phyloP scores from a whole-genome alignment of 1,140 invertebrate genomes.

The Sinella curviseta region DNA sequence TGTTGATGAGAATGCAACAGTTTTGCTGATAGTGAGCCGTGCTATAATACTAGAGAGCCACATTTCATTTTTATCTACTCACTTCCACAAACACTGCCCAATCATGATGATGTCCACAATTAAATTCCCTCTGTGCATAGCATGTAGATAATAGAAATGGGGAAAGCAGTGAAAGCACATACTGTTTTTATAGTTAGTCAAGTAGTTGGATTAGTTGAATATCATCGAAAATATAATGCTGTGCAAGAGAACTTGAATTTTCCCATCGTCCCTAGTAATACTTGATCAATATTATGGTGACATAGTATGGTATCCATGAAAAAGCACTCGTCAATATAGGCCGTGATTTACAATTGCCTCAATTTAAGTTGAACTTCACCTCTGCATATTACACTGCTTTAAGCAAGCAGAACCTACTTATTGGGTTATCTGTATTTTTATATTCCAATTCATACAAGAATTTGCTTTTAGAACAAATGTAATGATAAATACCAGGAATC shows the following conservation, averaged over 20 bases:
- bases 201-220: no score
- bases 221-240: no score
- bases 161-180: background rate
- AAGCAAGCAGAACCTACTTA: background rate
- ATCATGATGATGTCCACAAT: background rate
- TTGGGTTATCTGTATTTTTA: background rate
- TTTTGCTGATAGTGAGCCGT: background rate
- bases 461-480: no score
- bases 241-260: no score
- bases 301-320: no score
- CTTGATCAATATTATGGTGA: no score
- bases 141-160: background rate
- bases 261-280: no score
- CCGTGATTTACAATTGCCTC: no score
- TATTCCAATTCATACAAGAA: background rate
- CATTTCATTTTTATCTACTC: background rate
- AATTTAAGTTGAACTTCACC: background rate
- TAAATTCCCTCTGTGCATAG: no score
- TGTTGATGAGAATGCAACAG: constrained; percentile 18
- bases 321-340: no score
- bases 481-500: no score
- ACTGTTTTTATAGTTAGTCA: no score
- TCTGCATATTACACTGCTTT: background rate
- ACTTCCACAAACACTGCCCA: background rate
- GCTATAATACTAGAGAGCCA: background rate